These are phyloP conservation scores for Mormyrops boulengeri DNA, from an alignment of 2,797 vertebrate genomes.

Conservation along the genomic window DNA sequence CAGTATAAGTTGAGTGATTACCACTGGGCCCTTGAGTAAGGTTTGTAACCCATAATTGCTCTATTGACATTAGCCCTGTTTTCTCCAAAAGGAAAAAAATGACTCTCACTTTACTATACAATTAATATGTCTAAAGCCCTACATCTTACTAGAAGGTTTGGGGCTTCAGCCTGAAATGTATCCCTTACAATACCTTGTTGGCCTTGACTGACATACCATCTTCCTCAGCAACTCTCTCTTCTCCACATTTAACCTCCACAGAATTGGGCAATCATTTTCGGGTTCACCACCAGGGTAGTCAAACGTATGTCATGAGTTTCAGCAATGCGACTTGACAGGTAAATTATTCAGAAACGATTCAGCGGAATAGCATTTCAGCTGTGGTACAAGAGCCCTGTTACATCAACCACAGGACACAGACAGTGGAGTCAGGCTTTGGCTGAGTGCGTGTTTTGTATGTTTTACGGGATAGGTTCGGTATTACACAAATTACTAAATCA, in stretches of 20 bases:
- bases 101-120: background rate
- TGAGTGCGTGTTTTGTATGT: background rate
- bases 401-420: background rate
- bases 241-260: background rate
- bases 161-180: background rate
- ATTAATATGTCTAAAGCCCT: background rate
- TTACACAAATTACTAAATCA: slow-evolving; percentile 21
- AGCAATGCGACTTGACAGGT: background rate
- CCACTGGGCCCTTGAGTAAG: background rate
- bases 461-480: background rate
- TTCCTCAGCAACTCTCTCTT: background rate
- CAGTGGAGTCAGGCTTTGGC: background rate
- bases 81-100: background rate
- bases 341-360: background rate
- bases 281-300: background rate
- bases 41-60: background rate
- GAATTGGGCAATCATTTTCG: background rate
- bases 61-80: background rate
- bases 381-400: background rate
- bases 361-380: background rate
- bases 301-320: background rate
- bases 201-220: background rate
- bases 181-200: background rate
- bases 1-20: background rate
- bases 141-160: background rate